Conservation (phyloP, 30 jellyfish, hydroid and myxozoan species). For the Turritopsis rubra region DNA sequence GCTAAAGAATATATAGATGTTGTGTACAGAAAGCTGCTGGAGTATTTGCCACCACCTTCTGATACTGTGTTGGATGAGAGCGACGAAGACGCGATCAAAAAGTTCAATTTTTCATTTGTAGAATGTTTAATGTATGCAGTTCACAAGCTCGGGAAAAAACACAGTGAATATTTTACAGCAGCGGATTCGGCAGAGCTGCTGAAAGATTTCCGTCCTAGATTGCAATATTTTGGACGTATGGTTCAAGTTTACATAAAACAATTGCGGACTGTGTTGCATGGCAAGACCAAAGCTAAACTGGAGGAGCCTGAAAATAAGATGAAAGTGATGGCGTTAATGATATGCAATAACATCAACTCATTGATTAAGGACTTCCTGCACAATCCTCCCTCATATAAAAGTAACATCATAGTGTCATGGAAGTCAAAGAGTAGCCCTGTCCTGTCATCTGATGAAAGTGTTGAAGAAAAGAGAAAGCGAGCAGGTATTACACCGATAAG, state of each 20-base stretch:
- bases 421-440: conserved; percentile 51
- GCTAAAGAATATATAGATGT: conserved; percentile 65
- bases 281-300: conserved; percentile 57
- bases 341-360: conserved; percentile 67
- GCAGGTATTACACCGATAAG: conserved; percentile 97
- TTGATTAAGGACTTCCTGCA: conserved; percentile 83
- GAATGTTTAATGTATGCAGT: conserved; percentile 72
- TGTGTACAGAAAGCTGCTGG: conserved; percentile 53
- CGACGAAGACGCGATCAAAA: conserved; percentile 49
- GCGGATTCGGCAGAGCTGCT: conserved; percentile 64
- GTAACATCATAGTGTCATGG: conserved; percentile 71
- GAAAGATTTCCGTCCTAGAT: conserved; percentile 64
- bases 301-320: conserved; percentile 69
- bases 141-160: conserved; percentile 77
- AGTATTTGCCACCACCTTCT: conserved; percentile 78
- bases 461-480: conserved; percentile 66
- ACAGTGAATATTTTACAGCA: conserved; percentile 45
- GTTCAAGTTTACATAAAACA: conserved; percentile 81
- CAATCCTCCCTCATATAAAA: conserved; percentile 94
- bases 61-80: conserved; percentile 55
- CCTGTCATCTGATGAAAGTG: conserved; percentile 34
- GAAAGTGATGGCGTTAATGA: conserved; percentile 62
- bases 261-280: conserved; percentile 61
- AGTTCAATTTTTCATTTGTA: conserved; percentile 72
- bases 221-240: conserved; percentile 88